A percentile compares a stretch with the other conserved stretches of the same genome.
These are phyloP conservation scores for Conopomorpha cramerella DNA, from an alignment of 1,140 invertebrate genomes.

Conservation along the genomic window DNA sequence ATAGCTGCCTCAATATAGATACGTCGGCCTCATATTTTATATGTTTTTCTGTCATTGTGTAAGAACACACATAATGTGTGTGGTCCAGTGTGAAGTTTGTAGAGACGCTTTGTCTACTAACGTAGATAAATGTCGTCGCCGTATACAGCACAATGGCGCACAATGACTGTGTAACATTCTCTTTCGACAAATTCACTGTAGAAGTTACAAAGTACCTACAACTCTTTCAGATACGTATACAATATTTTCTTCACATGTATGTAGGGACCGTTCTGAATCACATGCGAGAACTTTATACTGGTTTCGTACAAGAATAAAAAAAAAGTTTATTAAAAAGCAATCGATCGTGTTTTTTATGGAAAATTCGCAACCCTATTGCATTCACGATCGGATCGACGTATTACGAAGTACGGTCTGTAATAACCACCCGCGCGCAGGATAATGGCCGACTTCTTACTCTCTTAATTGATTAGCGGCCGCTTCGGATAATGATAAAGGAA, in stretches of 20 bases:
- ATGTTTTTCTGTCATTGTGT: slow-evolving; percentile 41
- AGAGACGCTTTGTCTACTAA: slow-evolving; percentile 49
- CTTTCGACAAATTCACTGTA: slow-evolving; percentile 37
- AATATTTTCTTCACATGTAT: not conserved
- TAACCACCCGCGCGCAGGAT: slow-evolving; percentile 49
- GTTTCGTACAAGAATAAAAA: no score
- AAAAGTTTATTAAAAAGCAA: slow-evolving; percentile 50
- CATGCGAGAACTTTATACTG: no score
- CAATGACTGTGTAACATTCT: slow-evolving; percentile 41
- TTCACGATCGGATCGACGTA: slow-evolving; percentile 54
- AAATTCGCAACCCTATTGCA: slow-evolving; percentile 54
- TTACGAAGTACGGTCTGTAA: slow-evolving; percentile 50
- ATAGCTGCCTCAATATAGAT: no score
- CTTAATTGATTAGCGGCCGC: slow-evolving; percentile 60
- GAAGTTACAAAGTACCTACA: slow-evolving; percentile 14
- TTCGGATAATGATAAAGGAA: slow-evolving; percentile 56
- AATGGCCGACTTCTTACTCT: slow-evolving; percentile 57
- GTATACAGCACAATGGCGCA: slow-evolving; percentile 36
- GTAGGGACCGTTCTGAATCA: no score
- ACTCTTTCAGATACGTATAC: not conserved
- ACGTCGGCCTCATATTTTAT: slow-evolving; percentile 51
- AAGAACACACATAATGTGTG: slow-evolving; percentile 49
- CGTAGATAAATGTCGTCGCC: slow-evolving; percentile 52
- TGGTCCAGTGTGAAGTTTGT: slow-evolving; percentile 54
- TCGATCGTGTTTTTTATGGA: slow-evolving; percentile 40